Percentiles rank a stretch among this genome's conserved stretches.
Evolutionary conservation across 2,113 vertebrate species (phyloP).

Genomic region (Ellobius talpinus): DNA sequence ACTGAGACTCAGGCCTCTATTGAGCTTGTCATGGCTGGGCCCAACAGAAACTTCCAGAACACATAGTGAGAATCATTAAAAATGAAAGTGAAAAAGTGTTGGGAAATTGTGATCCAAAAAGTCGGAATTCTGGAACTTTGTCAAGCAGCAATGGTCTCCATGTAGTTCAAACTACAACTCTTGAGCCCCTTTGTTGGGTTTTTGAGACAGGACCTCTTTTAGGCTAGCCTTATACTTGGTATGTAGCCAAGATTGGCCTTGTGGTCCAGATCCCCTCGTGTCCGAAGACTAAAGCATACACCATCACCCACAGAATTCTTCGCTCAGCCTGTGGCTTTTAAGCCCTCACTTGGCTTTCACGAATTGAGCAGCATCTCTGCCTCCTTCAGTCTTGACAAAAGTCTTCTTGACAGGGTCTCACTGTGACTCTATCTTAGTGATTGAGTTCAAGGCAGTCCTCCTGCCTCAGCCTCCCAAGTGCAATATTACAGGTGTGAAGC

Average conservation of each 20-base stretch:
- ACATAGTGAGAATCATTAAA: background rate
- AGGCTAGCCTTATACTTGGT: background rate
- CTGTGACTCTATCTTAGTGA: no score
- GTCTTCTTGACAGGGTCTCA: background rate
- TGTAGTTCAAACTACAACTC: background rate
- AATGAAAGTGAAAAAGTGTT: background rate
- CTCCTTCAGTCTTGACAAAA: background rate
- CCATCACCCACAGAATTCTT: background rate
- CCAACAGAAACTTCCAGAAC: background rate
- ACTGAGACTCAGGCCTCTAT: no score
- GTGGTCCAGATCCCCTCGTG: background rate
- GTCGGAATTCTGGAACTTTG: background rate
- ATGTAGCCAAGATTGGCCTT: background rate
- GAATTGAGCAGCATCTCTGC: background rate
- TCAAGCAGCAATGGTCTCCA: background rate
- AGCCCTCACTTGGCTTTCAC: background rate
- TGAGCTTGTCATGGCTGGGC: no score
- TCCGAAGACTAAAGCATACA: background rate
- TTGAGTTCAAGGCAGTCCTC: background rate
- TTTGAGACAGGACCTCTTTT: background rate
- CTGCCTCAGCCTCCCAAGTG: background rate
- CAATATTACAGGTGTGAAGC: background rate
- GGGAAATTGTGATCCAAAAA: background rate
- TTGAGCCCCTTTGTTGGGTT: no score
- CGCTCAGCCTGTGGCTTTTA: background rate